These are phyloP conservation scores for Agrotis puta DNA, from an alignment of 2,888 invertebrate species.

Conservation along the genomic window DNA sequence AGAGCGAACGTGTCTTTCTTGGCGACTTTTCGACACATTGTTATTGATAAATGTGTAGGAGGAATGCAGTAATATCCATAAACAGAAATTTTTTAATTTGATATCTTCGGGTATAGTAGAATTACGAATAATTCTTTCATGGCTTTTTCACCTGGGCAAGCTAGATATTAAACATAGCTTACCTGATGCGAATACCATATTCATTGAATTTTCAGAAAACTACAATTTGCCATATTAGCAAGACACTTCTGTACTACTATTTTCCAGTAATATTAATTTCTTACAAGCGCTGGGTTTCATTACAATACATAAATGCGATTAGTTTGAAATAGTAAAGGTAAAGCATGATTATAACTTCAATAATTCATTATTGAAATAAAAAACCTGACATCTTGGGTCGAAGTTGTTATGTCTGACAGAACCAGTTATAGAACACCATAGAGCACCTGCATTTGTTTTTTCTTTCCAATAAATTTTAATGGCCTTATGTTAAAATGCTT, in stretches of 20 bases:
- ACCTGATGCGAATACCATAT: conserved; percentile 36
- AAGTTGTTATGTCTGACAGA: conserved; percentile 19
- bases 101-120: too few species aligned
- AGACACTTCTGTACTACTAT: background rate
- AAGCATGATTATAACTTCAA: conserved; percentile 8
- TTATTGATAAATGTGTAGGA: too few species aligned
- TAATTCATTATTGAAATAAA: background rate
- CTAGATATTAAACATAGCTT: background rate
- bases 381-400: conserved; percentile 8
- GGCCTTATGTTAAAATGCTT: background rate
- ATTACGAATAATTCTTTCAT: too few species aligned
- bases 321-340: background rate
- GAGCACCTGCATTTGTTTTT: conserved; percentile 5
- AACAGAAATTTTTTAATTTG: background rate
- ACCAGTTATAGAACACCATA: background rate
- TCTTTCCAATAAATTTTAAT: background rate
- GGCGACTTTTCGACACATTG: too few species aligned
- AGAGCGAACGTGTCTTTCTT: too few species aligned
- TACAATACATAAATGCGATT: background rate
- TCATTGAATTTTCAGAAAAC: background rate
- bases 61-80: too few species aligned
- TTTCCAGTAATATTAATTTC: background rate
- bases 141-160: too few species aligned
- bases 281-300: background rate
- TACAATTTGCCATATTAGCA: background rate